Percentiles rank a stretch among this genome's conserved stretches.
phyloP scores from a whole-genome alignment of 1,140 invertebrate species.

The Acromyrmex charruanus region DNA sequence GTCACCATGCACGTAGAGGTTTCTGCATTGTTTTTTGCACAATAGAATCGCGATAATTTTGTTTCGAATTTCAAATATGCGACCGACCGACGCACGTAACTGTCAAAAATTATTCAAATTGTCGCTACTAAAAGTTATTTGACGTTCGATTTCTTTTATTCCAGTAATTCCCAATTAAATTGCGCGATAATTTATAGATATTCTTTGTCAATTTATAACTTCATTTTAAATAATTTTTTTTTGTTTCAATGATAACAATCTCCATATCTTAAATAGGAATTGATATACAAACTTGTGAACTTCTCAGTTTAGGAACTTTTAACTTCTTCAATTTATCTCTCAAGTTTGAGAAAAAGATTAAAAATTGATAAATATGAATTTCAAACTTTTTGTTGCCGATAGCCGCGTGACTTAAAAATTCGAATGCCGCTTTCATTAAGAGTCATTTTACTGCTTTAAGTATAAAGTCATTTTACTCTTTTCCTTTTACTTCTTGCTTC shows the following conservation, averaged over 20 bases:
- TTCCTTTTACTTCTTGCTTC: not conserved
- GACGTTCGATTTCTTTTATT: not conserved
- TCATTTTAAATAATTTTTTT: not conserved
- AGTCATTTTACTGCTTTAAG: not conserved
- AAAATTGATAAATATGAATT: not conserved
- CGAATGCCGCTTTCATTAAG: not conserved
- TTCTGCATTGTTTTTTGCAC: conserved; percentile 59
- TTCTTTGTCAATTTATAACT: not conserved
- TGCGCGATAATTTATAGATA: not conserved
- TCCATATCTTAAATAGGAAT: not conserved
- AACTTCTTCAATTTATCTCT: not conserved
- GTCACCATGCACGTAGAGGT: conserved; percentile 46
- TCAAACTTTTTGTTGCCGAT: not conserved
- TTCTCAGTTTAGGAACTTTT: not conserved
- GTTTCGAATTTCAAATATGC: conserved; percentile 16
- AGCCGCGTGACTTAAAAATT: conserved; percentile 1
- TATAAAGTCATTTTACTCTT: not conserved
- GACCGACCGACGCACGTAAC: not conserved
- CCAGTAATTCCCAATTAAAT: not conserved
- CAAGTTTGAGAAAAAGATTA: conserved; percentile 8
- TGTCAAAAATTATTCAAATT: not conserved
- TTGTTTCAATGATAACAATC: not conserved
- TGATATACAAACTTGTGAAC: not conserved
- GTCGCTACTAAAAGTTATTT: not conserved
- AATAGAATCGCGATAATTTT: conserved; percentile 19